A percentile compares a stretch with the other conserved stretches of the same genome.
These are phyloP conservation scores for Crotalus tigris DNA, from an alignment of 2,113 vertebrate genomes.

Conservation along the genomic window DNA sequence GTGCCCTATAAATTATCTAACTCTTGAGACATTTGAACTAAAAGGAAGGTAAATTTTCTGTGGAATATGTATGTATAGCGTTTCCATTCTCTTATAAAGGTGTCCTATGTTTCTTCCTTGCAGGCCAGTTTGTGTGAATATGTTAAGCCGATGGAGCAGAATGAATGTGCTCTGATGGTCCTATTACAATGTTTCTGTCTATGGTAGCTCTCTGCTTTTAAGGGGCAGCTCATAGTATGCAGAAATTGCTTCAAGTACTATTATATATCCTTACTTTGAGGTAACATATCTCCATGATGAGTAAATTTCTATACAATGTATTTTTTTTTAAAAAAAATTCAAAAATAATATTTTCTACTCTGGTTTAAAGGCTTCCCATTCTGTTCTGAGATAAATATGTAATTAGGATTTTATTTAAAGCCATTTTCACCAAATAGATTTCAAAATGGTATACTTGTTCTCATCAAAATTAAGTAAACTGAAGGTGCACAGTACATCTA, in stretches of 20 bases:
- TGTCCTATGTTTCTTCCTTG: neutral
- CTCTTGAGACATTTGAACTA: neutral
- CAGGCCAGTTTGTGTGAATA: neutral
- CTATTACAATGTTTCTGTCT: neutral
- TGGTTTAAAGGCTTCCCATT: conserved; percentile 31
- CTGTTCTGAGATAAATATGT: conserved; percentile 35
- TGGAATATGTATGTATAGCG: neutral
- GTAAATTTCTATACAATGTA: neutral
- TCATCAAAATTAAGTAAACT: neutral
- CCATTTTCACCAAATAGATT: conserved; percentile 47
- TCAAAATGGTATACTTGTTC: conserved; percentile 39
- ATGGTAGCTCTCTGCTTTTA: neutral
- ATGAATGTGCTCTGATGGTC: neutral
- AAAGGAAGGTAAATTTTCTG: neutral
- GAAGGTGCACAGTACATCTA: neutral
- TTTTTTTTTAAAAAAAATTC: conserved; percentile 10
- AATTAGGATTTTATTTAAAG: conserved; percentile 64
- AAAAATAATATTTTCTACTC: neutral
- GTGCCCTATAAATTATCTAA: neutral
- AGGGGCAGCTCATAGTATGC: neutral
- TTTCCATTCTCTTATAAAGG: neutral
- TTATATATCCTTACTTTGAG: neutral
- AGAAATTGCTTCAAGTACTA: neutral
- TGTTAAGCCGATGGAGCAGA: neutral
- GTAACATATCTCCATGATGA: neutral